Percentiles rank a stretch among this genome's conserved stretches.
These are phyloP conservation scores for Spea bombifrons DNA, from an alignment of 2,113 vertebrate genomes.

Conservation along the genomic window DNA sequence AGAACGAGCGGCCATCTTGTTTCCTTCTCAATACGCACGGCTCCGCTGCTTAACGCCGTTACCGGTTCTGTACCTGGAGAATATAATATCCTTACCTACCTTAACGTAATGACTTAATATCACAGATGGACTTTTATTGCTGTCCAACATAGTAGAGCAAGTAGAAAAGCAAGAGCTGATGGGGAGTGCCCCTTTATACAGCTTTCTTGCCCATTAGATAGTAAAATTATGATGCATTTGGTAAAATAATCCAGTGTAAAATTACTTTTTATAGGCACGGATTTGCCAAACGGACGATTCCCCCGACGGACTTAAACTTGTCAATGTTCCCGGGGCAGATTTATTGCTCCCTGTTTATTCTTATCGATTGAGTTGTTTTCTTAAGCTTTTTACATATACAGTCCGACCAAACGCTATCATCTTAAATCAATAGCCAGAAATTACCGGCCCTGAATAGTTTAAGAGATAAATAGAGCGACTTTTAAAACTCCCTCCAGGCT, in stretches of 20 bases:
- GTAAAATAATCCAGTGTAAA: constrained; percentile 20
- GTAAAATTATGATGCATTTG: constrained; percentile 13
- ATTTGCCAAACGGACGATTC: constrained; percentile 26
- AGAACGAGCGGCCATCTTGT: background rate
- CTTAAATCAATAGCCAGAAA: constrained; percentile 31
- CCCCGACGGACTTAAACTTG: constrained; percentile 14
- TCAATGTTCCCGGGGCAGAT: constrained; percentile 13
- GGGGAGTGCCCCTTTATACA: too few species aligned
- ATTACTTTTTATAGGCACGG: constrained; percentile 1
- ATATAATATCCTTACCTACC: background rate
- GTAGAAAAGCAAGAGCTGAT: too few species aligned
- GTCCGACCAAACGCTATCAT: constrained; percentile 14
- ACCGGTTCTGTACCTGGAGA: background rate
- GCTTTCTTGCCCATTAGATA: background rate
- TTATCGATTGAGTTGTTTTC: constrained; percentile 36
- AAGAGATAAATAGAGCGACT: constrained; percentile 18
- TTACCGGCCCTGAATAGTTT: constrained; percentile 20
- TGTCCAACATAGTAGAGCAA: too few species aligned
- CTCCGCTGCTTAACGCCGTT: background rate
- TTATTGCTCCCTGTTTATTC: constrained; percentile 36
- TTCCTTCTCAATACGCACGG: constrained; percentile 1
- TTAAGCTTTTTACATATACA: constrained; percentile 33
- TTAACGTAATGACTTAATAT: too few species aligned
- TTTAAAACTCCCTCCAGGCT: constrained; percentile 8
- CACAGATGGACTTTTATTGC: too few species aligned